phyloP scores from a whole-genome alignment of 2,113 vertebrate genomes.

The Physeter macrocephalus region DNA sequence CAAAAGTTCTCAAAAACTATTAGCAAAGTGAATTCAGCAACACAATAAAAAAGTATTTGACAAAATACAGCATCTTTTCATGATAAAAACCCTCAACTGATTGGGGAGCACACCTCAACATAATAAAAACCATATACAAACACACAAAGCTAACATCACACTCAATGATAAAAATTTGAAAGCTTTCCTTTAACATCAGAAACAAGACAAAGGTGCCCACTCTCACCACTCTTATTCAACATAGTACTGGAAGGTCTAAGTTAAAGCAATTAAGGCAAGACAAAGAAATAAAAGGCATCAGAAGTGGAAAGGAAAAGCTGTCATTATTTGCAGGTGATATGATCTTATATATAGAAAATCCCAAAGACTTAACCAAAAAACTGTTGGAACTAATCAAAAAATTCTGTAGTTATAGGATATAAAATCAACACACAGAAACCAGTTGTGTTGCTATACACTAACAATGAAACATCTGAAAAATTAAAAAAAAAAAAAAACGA shows the following conservation, averaged over 20 bases:
- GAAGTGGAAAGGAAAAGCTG: background rate
- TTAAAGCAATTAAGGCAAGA: background rate
- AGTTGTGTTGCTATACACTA: background rate
- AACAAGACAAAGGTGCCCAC: background rate
- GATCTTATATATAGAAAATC: background rate
- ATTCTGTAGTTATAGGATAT: background rate
- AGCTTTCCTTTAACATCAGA: background rate
- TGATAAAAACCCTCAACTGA: background rate
- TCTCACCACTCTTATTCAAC: background rate
- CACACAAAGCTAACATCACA: background rate
- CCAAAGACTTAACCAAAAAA: background rate
- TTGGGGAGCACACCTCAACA: background rate
- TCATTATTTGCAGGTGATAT: background rate
- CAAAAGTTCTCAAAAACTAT: background rate
- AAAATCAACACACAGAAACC: background rate
- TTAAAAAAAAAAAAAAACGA: background rate
- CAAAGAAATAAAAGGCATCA: background rate
- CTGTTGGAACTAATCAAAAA: background rate
- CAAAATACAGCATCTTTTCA: background rate
- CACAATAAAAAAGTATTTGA: background rate
- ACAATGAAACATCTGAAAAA: background rate
- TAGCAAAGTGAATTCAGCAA: background rate
- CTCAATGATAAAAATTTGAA: background rate
- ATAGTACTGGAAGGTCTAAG: background rate
- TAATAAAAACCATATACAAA: background rate